Conservation (phyloP, 2,113 vertebrate genomes). For the Illadopsis cleaveri region DNA sequence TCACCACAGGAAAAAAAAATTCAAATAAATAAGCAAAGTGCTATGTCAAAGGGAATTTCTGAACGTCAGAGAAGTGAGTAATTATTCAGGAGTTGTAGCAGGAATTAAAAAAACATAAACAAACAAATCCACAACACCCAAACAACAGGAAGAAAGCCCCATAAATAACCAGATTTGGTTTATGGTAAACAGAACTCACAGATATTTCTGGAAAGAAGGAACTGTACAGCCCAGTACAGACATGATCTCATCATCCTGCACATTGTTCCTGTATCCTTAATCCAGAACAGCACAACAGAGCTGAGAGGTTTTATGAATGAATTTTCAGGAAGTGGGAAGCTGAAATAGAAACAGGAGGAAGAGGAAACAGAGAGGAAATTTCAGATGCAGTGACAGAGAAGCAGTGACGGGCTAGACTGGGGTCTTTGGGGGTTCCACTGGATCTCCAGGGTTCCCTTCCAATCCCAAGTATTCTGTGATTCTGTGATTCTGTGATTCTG, state of each 20-base stretch:
- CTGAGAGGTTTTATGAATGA: not conserved
- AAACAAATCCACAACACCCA: not conserved
- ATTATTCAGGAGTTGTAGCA: not conserved
- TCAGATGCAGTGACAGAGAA: not conserved
- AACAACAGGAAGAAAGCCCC: fast-evolving
- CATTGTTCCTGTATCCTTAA: fast-evolving
- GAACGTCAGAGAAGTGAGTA: not conserved
- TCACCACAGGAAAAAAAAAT: not conserved
- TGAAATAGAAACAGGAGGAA: not conserved
- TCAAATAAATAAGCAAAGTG: not conserved
- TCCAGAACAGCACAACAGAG: not conserved
- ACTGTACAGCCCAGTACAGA: not conserved
- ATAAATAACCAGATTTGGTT: not conserved
- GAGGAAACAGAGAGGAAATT: not conserved
- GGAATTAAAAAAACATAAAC: not conserved
- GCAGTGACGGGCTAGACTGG: not conserved
- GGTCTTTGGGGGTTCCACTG: not conserved
- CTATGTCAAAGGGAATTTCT: not conserved
- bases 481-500: not conserved
- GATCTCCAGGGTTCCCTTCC: not conserved
- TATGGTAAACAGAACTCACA: not conserved
- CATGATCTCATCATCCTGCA: not conserved
- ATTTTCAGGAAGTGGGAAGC: not conserved
- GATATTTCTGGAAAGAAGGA: not conserved
- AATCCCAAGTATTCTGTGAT: not conserved